Evolutionary conservation across 2,797 vertebrate species (phyloP).

Genomic region (Hapalemur alaotrensis): DNA sequence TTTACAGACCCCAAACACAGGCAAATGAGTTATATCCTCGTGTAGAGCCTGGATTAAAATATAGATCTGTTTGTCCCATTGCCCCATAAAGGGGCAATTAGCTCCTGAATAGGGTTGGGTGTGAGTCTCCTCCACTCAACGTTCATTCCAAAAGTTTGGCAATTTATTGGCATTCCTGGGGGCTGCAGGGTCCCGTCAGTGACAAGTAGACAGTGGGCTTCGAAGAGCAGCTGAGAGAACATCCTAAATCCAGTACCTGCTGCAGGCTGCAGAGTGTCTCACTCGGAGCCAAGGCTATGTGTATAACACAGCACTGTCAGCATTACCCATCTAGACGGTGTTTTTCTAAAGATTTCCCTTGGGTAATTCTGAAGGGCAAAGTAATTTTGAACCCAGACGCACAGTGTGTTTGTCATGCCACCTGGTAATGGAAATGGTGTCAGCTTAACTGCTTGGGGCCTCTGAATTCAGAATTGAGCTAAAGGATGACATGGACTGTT

Average conservation of each 20-base stretch:
- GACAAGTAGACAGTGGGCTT: not conserved
- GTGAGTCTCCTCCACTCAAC: not conserved
- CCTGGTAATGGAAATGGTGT: not conserved
- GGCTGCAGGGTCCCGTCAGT: not conserved
- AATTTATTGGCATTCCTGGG: fast-evolving
- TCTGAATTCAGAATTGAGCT: not conserved
- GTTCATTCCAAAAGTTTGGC: not conserved
- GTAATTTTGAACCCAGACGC: not conserved
- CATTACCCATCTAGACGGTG: not conserved
- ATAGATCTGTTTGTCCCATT: not conserved
- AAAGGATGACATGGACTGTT: fast-evolving
- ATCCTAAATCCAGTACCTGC: not conserved
- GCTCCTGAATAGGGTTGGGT: too few species aligned
- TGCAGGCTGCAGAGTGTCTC: fast-evolving
- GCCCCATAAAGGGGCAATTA: not conserved
- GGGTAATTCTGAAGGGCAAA: not conserved
- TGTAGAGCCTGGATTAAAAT: not conserved
- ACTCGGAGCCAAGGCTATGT: not conserved
- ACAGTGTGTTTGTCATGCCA: not conserved
- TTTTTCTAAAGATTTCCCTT: constrained; percentile 20
- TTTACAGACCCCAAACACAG: not conserved
- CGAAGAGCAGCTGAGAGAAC: not conserved
- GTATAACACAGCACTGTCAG: not conserved
- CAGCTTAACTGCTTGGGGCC: not conserved
- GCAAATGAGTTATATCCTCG: not conserved